Base-by-base conservation (phyloP, 1,140 invertebrate species). In the Caenorhabditis brenneri region DNA sequence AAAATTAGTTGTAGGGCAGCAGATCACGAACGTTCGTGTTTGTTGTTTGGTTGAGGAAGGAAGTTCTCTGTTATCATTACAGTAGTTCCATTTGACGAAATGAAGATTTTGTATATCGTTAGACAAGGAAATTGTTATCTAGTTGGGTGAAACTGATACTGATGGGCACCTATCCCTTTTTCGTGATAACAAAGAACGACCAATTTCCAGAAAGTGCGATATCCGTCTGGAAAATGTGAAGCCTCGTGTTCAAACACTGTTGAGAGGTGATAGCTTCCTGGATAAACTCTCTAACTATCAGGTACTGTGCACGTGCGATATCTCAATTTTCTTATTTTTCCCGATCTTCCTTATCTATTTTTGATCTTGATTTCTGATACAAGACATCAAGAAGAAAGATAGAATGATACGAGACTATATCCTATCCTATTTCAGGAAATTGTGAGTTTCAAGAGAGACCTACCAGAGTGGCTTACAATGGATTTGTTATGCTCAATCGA, bases 1-100 rank as follows among this genome's bases (percentile, higher is more conserved):
- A n/a, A 36, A 65, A 65, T 33, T 33, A 42, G 65, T 74, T 74
- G n/a, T 16, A 36, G 58, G 36, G 36, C 15, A 27, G 12, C 36
- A 24, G 19, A 74, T 74, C 65, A 74, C 42, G 65, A 74, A 74
- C 65, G 65, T 74, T 33, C 36, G 16, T 65, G 31, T 65, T 22
- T 29, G 24, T 65, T 65, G 58, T 12, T 65, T 65, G 58, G 31
- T n/a, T 65, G 53, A 27, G 6, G 15, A 24, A 55, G 24, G 36
- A 74, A 46, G 65, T 74, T 22, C 4, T 36, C 10, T 36, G 19
- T 10, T n/a, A 55, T 24, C 2, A 31, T 15, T 42, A 42, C 33
- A n/a, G 36, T 42, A 24, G 16, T 12, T 22, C 53, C 27, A 12
- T 10, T 51, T 2, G 48, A 5, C 48, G 19, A 51, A 51, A 15